phyloP scores from a whole-genome alignment of 2,113 vertebrate genomes.

The Petaurus breviceps region DNA sequence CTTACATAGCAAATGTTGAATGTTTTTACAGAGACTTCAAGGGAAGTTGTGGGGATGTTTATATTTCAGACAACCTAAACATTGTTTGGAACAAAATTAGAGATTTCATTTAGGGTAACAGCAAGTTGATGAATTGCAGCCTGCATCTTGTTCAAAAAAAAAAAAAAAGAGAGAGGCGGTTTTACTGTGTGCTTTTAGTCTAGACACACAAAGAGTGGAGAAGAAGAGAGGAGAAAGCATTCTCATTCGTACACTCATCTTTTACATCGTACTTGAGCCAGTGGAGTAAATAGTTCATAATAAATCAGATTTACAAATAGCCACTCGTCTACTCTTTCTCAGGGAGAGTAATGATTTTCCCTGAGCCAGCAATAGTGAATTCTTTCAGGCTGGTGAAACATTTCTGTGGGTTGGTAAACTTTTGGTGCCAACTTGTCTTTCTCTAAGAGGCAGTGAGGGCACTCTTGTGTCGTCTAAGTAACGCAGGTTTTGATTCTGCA shows the following conservation, averaged over 20 bases:
- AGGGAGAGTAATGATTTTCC: constrained; percentile 55
- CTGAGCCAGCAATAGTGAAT: constrained; percentile 46
- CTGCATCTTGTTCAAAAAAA: constrained; percentile 70
- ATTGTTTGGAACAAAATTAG: constrained; percentile 75
- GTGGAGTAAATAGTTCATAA: constrained; percentile 57
- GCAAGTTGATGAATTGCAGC: constrained; percentile 63
- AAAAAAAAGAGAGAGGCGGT: constrained; percentile 66
- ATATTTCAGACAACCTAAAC: constrained; percentile 75
- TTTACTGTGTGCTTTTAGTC: constrained; percentile 65
- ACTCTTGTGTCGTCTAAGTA: constrained; percentile 54
- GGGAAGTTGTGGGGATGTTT: constrained; percentile 67
- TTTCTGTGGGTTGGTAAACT: constrained; percentile 69
- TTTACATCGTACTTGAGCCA: constrained; percentile 52
- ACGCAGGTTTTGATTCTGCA: constrained; percentile 52
- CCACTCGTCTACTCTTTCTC: constrained; percentile 41
- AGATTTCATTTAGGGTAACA: constrained; percentile 73
- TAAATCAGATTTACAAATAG: constrained; percentile 69
- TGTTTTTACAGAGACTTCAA: constrained; percentile 75
- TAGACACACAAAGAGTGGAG: constrained; percentile 51
- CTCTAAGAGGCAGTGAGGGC: constrained; percentile 30
- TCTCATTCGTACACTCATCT: constrained; percentile 44
- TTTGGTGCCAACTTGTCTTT: constrained; percentile 68
- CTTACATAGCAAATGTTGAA: constrained; percentile 44
- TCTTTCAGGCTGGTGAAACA: constrained; percentile 71
- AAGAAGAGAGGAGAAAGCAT: neutral